Base-by-base conservation (phyloP, 2,888 invertebrate genomes). In the Flabesymbios commensalis region DNA sequence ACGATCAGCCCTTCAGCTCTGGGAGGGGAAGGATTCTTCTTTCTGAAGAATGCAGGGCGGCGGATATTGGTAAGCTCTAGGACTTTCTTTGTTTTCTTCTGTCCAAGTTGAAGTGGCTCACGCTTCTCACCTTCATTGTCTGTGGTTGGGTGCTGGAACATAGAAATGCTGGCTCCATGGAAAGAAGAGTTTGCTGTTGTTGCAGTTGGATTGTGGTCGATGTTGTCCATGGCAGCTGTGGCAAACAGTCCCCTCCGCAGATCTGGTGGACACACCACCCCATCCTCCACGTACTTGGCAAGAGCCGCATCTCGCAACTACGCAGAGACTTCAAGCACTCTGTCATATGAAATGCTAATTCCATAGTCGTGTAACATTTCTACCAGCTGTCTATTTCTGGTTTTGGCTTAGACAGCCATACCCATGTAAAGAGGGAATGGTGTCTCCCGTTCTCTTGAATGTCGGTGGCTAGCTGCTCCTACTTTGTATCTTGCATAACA, bases 241-340 rank as follows among this genome's bases (percentile, higher is more conserved):
- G 72, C 69, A 51, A 70, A 71, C 14, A 72, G 10, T 3, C 61
- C 59, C 33, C 48, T 62, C 31, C 58, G 48, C 32, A 72, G 42
- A 31, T 26, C 17, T 3, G 33, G 43, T 51, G 65, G 65, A 53
- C 59, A 65, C 14, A 65, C 63, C 1, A 56, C 52, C 7, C 52
- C 45, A 26, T 64, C 65, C 31, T 59, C 52, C 17, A n/a, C 33
- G 48, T 58, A 72, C 26, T 53, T 39, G 28, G 47, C 32, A 1
- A 63, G 36, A 22, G 56, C 61, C 32, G 58, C 42, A 19, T 70
- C 43, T 14, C 61, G 67, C 3, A 70, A 42, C 19, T 63, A 48
- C n/a, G 67, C 56, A 45, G 69, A 67, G 19, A 73, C 61, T 45
- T 65, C 65, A 14, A 72, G 53, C 2, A 73, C 69, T 31, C 72